These are phyloP conservation scores for Caenorhabditis inopinata DNA, from an alignment of 1,140 invertebrate genomes.

Conservation along the genomic window DNA sequence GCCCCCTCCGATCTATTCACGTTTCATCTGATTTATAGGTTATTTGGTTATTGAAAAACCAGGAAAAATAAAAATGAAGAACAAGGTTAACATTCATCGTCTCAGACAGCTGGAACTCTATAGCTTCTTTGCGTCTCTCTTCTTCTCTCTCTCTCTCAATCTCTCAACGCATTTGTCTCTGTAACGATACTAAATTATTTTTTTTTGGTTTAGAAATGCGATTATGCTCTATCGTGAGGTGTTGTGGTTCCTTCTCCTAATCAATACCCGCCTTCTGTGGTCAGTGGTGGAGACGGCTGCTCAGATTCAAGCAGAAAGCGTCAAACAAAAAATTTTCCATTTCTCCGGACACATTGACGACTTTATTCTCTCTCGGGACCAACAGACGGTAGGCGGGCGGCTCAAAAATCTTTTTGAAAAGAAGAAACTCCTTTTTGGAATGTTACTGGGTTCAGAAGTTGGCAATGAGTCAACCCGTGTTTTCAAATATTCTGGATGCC, in stretches of 20 bases:
- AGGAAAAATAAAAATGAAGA: neutral
- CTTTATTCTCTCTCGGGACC: neutral
- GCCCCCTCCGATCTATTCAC: neutral
- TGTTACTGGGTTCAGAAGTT: too few species aligned
- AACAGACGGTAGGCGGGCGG: neutral
- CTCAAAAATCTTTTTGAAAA: too few species aligned
- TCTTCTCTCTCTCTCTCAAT: too few species aligned
- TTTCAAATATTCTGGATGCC: too few species aligned
- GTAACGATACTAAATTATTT: too few species aligned
- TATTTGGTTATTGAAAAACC: neutral
- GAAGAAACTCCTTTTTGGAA: too few species aligned
- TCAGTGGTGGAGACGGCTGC: neutral
- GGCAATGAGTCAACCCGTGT: too few species aligned
- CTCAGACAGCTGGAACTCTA: too few species aligned
- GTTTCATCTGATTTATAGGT: slow-evolving; percentile 11
- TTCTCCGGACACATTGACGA: slow-evolving; percentile 10
- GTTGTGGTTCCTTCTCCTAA: neutral
- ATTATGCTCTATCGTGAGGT: slow-evolving; percentile 1
- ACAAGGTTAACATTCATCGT: too few species aligned
- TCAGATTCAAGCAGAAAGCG: neutral
- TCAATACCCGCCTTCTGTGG: neutral
- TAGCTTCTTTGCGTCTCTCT: too few species aligned
- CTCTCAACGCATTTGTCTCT: neutral
- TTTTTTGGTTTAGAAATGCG: slow-evolving; percentile 1
- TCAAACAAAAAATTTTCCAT: slow-evolving; percentile 24